Base-by-base conservation (phyloP, 2,888 invertebrate genomes). In the Agrotis exclamationis region DNA sequence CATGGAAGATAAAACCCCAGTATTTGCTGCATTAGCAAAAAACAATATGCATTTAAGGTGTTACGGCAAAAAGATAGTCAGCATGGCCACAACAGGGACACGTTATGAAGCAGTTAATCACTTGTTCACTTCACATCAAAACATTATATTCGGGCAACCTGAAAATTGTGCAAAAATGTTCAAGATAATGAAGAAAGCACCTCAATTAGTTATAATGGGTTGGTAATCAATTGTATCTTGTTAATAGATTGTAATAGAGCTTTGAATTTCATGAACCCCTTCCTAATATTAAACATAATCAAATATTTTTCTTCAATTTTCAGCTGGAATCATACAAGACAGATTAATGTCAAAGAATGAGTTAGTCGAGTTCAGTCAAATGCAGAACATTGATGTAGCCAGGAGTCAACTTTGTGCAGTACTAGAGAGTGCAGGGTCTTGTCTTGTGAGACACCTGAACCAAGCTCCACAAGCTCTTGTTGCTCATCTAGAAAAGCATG, bases 251-350 rank as follows among this genome's bases (percentile, higher is more conserved):
- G 54, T 45, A 24, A 47, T 9, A 39, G 1, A 11, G 39, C 9
- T 39, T 39, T 39, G 39, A 39, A 39, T 39, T 39, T 11, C 39
- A 11, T 39, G 39, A 9, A 39, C 5, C 11, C 39, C 11, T 39
- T 11, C 39, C 2, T 11, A 39, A 9, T 9, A 39, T 39, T 39
- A 5, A 5, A 13, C 22, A 39, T 24, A 18, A 39, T 60, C n/a
- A 59, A 20, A 6, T n/a, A 24, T 39, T 5, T 11, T 59, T 56
- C 18, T 63, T 67, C 7, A 0, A 20, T 63, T 95, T 95, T 56
- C 92, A 98, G 98, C 97, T 90, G 98, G 97, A n/a, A 97, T 98
- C 74, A 96, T 98, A 63, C 97, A 98, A 85, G 97, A 97, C 59
- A 96, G 95, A 70, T 91, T 98, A 44, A 85, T 98, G 82, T 97